Evolutionary conservation across 2,888 invertebrate species (phyloP), one percentile per base, ranked within the genome.

Genomic region (Drosophila histrio): DNA sequence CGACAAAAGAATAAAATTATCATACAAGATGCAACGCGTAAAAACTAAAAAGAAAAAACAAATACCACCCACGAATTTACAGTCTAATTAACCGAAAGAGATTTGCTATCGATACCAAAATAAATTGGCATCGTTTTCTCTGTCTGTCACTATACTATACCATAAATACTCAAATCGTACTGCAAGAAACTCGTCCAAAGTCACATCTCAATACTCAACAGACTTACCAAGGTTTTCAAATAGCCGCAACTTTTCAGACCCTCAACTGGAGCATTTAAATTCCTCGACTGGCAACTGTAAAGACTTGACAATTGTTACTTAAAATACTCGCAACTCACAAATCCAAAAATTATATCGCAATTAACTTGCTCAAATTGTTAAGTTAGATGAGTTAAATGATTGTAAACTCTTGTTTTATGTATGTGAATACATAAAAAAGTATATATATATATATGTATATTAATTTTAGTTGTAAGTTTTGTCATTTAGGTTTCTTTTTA

Each of bases 1-100:
- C 93, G 96, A 69, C 95, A 96, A 90, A 95, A 95, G 89, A 97
- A 97, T 90, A 97, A 97, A 89, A 93, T 97, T 11, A 95, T 97
- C 65, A 96, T 97, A 81, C 93, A 94, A 65, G 91, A 92, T 72
- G 90, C 91, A 9, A 89, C 91, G 28, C 85, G 91, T 34, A 91
- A 90, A 46, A 91, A 91, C 65, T 91, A 83, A 75, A 47, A 50
- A 54, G 50, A 34, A 13, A 32, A n/a, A 30, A 8, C 2, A 28
- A 30, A 30, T n/a, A 3, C 26, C 0, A 43, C 22, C 46, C 38
- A 53, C 62, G 63, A 69, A 79, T 82, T 79, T 64, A 77, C 41
- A n/a, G 19, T 13, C 3, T 3, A 24, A 28, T 28, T 24, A 26
- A 22, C 11, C 36, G 15, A 24, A 9, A 43, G 8, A 28, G 17